Base-by-base conservation (phyloP, 2,888 invertebrate species). In the Microctonus hyperodae region DNA sequence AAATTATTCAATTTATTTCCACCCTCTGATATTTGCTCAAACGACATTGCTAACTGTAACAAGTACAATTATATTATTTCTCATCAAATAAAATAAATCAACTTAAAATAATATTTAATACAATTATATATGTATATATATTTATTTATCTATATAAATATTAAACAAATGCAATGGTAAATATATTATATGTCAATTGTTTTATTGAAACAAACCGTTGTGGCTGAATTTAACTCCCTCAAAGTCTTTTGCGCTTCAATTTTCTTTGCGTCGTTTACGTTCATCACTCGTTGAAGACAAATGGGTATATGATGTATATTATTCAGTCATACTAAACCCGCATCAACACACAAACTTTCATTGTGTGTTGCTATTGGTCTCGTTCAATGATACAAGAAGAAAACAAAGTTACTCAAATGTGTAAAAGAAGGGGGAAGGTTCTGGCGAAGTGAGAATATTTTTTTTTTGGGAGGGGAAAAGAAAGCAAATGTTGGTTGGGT, bases 31-130 rank as follows among this genome's bases (percentile, higher is more conserved):
- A 16, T 16, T 20, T n/a, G 44, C 40, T 76, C 74, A 62, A 73
- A 76, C 25, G 75, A 71, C 69, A 75, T 72, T 28, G 71, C 73
- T 68, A 76, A 69, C 79, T 80, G 68, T 7, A 72, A 73, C 22
- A 57, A 63, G 59, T 35, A 16, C 37, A 40, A 48, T 25, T n/a
- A 51, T 31, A 25, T 35, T 61, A n/a, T 11, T 20, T 44, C 5
- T 40, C 5, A 22, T n/a, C 16, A 44, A n/a, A 37, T 37, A 16
- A 44, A 9, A 16, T 44, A 20, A 7, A 44, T 44, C 16, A 20
- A 44, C 4, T 44, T 2, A 33, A 44, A 31, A 23, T 44, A 28
- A 5, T 23, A n/a, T 53, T n/a, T 53, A 37, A n/a, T n/a, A n/a
- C n/a, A n/a, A n/a, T n/a, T n/a, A n/a, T n/a, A n/a, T n/a, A n/a